phyloP scores from a whole-genome alignment of 2,888 invertebrate genomes.

The Baccha elongata region DNA sequence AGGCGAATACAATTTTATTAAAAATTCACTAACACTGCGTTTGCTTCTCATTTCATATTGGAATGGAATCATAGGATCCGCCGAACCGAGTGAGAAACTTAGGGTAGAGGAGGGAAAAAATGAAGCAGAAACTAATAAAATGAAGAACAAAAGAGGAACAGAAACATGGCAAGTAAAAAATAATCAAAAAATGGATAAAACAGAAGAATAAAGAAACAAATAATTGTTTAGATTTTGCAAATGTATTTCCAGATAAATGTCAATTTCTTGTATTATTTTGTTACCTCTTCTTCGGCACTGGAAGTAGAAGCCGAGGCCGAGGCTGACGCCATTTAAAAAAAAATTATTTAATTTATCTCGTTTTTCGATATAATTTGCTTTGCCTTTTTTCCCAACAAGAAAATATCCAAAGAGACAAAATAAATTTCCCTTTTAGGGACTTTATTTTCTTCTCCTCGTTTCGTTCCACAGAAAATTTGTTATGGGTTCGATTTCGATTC shows the following conservation, averaged over 20 bases:
- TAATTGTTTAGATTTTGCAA: constrained; percentile 37
- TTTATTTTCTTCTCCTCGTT: constrained; percentile 50
- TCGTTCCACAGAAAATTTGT: constrained; percentile 18
- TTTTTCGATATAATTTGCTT: constrained; percentile 25
- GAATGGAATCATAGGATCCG: constrained; percentile 29
- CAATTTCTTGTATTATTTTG: constrained; percentile 27
- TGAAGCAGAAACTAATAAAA: constrained; percentile 45
- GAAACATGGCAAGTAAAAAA: constrained; percentile 16
- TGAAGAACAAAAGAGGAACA: constrained; percentile 14
- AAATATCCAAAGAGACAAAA: constrained; percentile 20
- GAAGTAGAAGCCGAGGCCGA: constrained; percentile 63
- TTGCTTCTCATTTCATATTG: constrained; percentile 52
- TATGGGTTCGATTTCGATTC: constrained; percentile 44
- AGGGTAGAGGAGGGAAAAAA: constrained; percentile 14
- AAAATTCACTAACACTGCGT: constrained; percentile 53
- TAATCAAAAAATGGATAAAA: constrained; percentile 24
- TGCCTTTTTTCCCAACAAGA: constrained; percentile 12
- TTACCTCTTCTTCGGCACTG: constrained; percentile 67
- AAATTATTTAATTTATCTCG: constrained; percentile 19
- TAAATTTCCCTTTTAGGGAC: constrained; percentile 60
- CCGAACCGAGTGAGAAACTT: constrained; percentile 12
- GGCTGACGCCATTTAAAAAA: constrained; percentile 47
- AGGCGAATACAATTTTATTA: constrained; percentile 53
- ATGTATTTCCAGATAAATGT: constrained; percentile 38
- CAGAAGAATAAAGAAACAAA: constrained; percentile 23